Percentiles rank a stretch among this genome's conserved stretches.
Evolutionary conservation across 35 echinoderm and acorn worm species (phyloP).

Genomic region (Ptychodera flava): DNA sequence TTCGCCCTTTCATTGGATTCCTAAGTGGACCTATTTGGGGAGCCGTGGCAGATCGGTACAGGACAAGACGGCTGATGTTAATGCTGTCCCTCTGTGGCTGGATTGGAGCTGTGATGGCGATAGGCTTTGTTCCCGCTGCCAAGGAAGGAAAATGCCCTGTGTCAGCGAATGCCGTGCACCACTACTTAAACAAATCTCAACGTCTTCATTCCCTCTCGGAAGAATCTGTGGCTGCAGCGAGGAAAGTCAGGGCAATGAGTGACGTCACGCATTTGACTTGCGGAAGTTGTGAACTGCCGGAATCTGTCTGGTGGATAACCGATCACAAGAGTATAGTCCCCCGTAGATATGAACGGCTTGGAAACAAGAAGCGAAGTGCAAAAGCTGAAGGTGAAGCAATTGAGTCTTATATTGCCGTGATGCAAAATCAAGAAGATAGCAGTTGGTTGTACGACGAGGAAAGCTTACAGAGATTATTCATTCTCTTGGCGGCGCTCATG

Average conservation of each 20-base stretch:
- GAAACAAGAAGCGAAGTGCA: not conserved
- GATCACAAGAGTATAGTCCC: not conserved
- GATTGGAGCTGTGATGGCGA: conserved; percentile 28
- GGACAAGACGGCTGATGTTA: conserved; percentile 29
- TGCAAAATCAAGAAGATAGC: conserved; percentile 11
- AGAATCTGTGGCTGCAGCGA: no score
- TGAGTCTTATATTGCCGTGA: not conserved
- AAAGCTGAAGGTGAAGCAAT: not conserved
- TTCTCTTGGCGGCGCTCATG: conserved; percentile 37
- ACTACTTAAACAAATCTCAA: not conserved
- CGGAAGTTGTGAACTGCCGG: not conserved
- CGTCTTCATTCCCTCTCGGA: not conserved
- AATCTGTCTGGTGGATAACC: not conserved
- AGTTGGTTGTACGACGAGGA: conserved; percentile 51
- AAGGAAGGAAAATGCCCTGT: not conserved
- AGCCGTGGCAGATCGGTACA: conserved; percentile 39
- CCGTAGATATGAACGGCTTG: not conserved
- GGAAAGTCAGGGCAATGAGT: not conserved
- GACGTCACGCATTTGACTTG: not conserved
- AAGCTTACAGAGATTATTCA: conserved; percentile 21
- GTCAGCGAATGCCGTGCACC: not conserved
- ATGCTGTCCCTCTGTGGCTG: conserved; percentile 29
- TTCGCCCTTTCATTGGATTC: conserved; percentile 52
- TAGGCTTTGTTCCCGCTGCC: conserved; percentile 46
- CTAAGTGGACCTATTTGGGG: conserved; percentile 41